These are phyloP conservation scores for Acrocephalus arundinaceus DNA, from an alignment of 2,113 vertebrate genomes.

Conservation along the genomic window DNA sequence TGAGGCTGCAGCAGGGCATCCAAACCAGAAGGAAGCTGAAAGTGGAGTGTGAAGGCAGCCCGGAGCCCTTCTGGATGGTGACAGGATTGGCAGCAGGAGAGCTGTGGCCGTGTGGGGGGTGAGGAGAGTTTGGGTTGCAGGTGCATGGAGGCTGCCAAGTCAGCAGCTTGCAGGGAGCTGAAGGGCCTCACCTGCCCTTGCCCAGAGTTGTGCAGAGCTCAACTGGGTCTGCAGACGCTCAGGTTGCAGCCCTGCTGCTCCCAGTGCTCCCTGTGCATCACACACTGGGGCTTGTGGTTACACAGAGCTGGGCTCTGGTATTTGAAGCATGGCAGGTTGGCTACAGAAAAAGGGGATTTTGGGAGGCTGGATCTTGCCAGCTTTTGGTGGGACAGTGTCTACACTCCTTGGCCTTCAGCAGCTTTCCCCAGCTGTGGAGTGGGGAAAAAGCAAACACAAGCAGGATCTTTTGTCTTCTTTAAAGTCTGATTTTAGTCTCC, in stretches of 20 bases:
- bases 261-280: not conserved
- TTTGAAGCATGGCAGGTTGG: not conserved
- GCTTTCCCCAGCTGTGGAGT: not conserved
- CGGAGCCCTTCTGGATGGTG: not conserved
- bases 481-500: not conserved
- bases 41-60: slow-evolving; percentile 14
- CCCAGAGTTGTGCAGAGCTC: not conserved
- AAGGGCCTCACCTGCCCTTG: not conserved
- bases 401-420: not conserved
- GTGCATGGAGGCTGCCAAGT: slow-evolving; percentile 8
- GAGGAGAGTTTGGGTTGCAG: not conserved
- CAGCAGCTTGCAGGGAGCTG: not conserved
- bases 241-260: not conserved
- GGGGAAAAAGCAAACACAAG: not conserved
- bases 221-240: not conserved
- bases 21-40: not conserved
- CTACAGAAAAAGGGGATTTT: not conserved
- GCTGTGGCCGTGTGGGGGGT: fast-evolving
- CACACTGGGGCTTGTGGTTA: not conserved
- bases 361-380: not conserved
- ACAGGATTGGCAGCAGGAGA: not conserved
- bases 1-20: not conserved
- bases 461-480: not conserved
- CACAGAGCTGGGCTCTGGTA: not conserved
- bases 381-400: not conserved